phyloP scores from a whole-genome alignment of 2,888 invertebrate species.

The Andrena marginata region DNA sequence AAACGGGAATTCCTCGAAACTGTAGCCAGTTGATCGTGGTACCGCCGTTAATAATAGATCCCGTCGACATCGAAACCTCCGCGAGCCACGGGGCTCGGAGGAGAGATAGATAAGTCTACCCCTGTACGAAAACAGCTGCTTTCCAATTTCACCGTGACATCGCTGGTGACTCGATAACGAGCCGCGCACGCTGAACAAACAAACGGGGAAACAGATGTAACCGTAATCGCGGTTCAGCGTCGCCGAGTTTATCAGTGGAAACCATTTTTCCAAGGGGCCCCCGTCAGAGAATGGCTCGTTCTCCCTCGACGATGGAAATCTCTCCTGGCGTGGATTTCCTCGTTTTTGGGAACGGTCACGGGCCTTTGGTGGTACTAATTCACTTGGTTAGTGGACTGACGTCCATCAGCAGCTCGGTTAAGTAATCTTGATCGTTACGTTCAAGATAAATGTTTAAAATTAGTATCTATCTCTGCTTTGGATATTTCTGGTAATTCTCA shows the following conservation, averaged over 20 bases:
- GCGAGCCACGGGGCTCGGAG: constrained; percentile 1
- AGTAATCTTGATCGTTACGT: too few species aligned
- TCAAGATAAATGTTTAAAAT: too few species aligned
- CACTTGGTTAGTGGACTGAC: too few species aligned
- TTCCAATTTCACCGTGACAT: constrained; percentile 49
- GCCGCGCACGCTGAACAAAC: constrained; percentile 39
- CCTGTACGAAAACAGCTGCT: constrained; percentile 54
- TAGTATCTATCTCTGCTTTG: too few species aligned
- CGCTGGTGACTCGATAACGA: constrained; percentile 54
- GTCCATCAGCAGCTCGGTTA: too few species aligned
- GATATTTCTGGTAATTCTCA: too few species aligned
- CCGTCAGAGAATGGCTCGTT: background rate
- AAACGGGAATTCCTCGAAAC: constrained; percentile 13
- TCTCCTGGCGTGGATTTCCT: background rate
- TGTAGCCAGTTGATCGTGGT: background rate
- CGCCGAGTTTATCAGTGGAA: constrained; percentile 35
- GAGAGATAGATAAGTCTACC: constrained; percentile 8
- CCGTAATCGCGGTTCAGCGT: constrained; percentile 35
- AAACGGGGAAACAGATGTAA: constrained; percentile 60
- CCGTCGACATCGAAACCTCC: constrained; percentile 17
- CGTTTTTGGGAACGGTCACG: background rate
- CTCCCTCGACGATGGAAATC: background rate
- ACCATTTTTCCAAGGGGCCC: background rate
- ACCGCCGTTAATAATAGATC: constrained; percentile 60
- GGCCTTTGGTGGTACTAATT: background rate